Evolutionary conservation across 2,888 invertebrate genomes (phyloP).

Genomic region (Cetonia aurata): DNA sequence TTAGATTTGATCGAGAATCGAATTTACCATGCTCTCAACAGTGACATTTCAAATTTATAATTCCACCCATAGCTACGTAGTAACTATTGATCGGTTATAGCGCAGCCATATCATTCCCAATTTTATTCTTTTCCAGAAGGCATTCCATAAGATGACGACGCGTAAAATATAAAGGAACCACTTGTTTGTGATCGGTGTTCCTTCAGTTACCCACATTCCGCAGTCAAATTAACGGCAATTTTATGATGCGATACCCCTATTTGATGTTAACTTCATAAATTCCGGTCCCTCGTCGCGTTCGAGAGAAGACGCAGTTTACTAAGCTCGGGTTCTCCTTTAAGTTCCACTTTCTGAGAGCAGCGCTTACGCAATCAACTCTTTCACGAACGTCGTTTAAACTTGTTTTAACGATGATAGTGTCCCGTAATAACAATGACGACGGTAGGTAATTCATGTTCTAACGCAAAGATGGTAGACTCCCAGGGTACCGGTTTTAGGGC

Average conservation of each 20-base stretch:
- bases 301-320: conserved; percentile 4
- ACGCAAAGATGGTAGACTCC: conserved; percentile 1
- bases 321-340: conserved; percentile 5
- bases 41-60: conserved; percentile 8
- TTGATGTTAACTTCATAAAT: conserved; percentile 38
- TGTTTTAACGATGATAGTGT: conserved; percentile 22
- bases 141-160: conserved; percentile 10
- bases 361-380: conserved; percentile 18
- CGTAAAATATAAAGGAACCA: conserved; percentile 31
- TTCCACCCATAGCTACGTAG: conserved; percentile 13
- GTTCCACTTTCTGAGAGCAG: conserved; percentile 5
- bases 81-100: conserved; percentile 10
- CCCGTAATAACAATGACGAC: conserved; percentile 24
- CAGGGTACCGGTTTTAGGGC: conserved; percentile 5
- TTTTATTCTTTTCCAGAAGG: conserved; percentile 25
- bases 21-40: too few relatives aligned
- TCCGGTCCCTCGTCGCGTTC: conserved; percentile 23
- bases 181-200: conserved; percentile 35
- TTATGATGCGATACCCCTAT: conserved; percentile 37
- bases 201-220: conserved; percentile 17
- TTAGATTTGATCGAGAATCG: too few relatives aligned
- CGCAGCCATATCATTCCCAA: conserved; percentile 2
- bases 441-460: conserved; percentile 18
- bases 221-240: conserved; percentile 40
- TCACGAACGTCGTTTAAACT: conserved; percentile 14